Evolutionary conservation across 2,888 invertebrate genomes (phyloP), one percentile per base, ranked within the genome.

Genomic region (Drosophila recens): DNA sequence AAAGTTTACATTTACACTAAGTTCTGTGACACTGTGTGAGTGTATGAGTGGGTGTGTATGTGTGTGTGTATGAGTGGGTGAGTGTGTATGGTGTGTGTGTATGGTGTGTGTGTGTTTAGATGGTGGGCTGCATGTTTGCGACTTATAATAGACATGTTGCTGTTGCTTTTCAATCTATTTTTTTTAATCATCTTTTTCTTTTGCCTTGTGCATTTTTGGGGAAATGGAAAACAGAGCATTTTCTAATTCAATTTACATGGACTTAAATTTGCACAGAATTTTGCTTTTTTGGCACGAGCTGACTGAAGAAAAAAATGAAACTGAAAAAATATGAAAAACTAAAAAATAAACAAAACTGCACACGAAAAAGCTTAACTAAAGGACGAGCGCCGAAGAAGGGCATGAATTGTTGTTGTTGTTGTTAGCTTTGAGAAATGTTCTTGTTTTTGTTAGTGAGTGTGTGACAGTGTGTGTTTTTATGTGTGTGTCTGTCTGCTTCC

Each of bases 241-340:
- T 53, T 49, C 43, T 48, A 58, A 63, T 59, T 23, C 36, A 56
- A 56, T 72, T 70, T 74, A 87, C 81, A 63, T 59, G 58, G 66
- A 71, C 75, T n/a, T n/a, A n/a, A 73, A 86, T 86, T 82, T 86
- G 72, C 79, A 82, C 67, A 75, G 75, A 78, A 74, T 75, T 80
- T 79, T 67, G 64, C 52, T 79, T 85, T 85, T 82, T 87, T 85
- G 82, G 87, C 87, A 85, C 87, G 79, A 82, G 82, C 85, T 84
- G 77, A 76, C 79, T 79, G 68, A 71, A 73, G 68, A 71, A 73
- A 46, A 65, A 38, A 33, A 17, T 45, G 30, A 62, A 59, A 56
- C 57, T 46, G 34, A 42, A 43, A 64, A 42, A 23, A 23, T 23
- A 49, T 52, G 48, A 46, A 65, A 65, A 66, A 45, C 27, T 56